Base-by-base conservation (phyloP, 2,888 invertebrate genomes). In the Acanthoscelides obtectus region DNA sequence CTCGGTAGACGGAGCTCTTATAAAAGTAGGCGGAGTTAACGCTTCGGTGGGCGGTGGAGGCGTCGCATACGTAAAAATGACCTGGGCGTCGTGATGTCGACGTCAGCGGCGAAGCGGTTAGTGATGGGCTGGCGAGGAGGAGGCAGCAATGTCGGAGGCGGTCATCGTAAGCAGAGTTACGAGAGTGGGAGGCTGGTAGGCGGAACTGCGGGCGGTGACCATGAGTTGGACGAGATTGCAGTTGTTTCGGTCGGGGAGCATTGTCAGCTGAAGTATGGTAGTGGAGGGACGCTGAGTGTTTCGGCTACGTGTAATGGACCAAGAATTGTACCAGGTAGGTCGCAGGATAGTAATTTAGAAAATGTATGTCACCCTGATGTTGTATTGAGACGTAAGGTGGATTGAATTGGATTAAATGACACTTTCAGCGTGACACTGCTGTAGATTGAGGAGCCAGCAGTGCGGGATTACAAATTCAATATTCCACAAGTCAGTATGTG, bases 191-290 rank as follows among this genome's bases (percentile, higher is more conserved):
- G 87, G 78, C 84, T 88, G 78, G 88, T 88, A 78, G 86, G 87
- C 68, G 76, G 71, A 81, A 22, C 27, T 45, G 63, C 27, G 4
- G 80, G 70, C 84, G 83, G 82, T 74, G 82, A 81, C 74, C 89
- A 89, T 86, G 91, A 91, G 81, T 86, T 90, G 76, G 90, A 90
- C 80, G 91, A 91, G 85, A 91, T 92, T 80, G 90, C 92, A 74
- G 88, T 92, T 78, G 90, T 92, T 76, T 89, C 89, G 69, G 85
- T 86, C 75, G 88, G 88, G 67, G 87, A 87, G 75, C 88, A 87
- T 68, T 86, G 86, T 70, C 87, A 86, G 79, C 87, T 87, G 77
- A 88, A 87, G 79, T 88, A 88, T 82, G 90, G 90, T 77, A 88
- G 89, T 78, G 90, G 89, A 73, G 83, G 84, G 73, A 82, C 85